Evolutionary conservation across 2,113 vertebrate genomes (phyloP).

Genomic region (Microtus oregoni): DNA sequence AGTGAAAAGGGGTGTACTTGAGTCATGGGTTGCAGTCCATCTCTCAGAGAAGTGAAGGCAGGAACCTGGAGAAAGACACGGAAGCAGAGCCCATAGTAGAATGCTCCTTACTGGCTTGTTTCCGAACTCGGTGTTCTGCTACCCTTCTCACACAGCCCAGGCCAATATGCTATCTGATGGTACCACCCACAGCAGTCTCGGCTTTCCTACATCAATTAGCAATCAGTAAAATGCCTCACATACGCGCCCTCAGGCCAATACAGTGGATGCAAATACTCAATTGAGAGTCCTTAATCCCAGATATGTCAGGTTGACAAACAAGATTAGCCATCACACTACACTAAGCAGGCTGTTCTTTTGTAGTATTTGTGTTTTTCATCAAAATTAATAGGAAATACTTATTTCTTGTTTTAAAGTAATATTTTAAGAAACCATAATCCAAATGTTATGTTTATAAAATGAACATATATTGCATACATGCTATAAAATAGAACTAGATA

Average conservation of each 20-base stretch:
- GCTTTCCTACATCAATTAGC: neutral
- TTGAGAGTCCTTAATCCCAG: neutral
- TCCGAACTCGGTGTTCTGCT: neutral
- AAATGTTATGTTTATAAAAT: neutral
- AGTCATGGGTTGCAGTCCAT: neutral
- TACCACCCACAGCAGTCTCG: neutral
- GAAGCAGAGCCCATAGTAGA: neutral
- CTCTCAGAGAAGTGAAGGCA: neutral
- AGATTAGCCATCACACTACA: neutral
- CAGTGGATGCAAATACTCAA: neutral
- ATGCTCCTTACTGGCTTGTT: neutral
- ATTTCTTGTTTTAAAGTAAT: conserved; percentile 28
- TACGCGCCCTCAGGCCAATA: neutral
- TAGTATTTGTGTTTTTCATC: neutral
- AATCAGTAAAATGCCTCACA: neutral
- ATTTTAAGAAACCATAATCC: neutral
- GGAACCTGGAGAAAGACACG: neutral
- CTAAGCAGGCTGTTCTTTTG: neutral
- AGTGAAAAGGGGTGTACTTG: neutral
- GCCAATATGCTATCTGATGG: neutral
- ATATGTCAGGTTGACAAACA: neutral
- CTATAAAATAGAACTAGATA: neutral
- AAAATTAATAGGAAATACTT: conserved; percentile 36
- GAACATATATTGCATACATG: neutral
- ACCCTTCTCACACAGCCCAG: neutral